Conservation (phyloP, 2,888 invertebrate genomes). For the Cinara cedri region DNA sequence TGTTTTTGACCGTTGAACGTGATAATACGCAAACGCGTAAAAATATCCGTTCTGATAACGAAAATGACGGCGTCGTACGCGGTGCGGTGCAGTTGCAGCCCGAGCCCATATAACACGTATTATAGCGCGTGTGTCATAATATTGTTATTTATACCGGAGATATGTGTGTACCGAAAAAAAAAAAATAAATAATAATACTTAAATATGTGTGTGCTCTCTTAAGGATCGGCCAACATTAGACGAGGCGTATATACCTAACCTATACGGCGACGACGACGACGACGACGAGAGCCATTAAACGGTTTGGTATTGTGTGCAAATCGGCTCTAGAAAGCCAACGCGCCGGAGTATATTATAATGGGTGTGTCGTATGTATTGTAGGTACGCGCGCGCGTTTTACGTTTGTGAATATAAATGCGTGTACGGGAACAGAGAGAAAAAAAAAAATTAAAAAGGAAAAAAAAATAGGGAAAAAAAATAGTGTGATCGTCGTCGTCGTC, state of each 20-base stretch:
- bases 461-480: slow-evolving; percentile 12
- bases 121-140: neutral
- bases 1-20: too few relatives aligned
- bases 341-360: slow-evolving; percentile 31
- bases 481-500: slow-evolving; percentile 41
- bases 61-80: neutral
- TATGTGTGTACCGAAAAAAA: slow-evolving; percentile 12
- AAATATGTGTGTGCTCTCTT: slow-evolving; percentile 5
- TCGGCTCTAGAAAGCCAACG: slow-evolving; percentile 54
- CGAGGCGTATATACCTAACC: slow-evolving; percentile 35
- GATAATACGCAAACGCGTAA: too few relatives aligned
- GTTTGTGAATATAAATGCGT: slow-evolving; percentile 49
- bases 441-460: slow-evolving; percentile 40
- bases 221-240: slow-evolving; percentile 55
- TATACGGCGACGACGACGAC: neutral
- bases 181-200: neutral
- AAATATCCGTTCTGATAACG: too few relatives aligned
- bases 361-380: slow-evolving; percentile 46
- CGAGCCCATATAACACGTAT: neutral
- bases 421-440: neutral
- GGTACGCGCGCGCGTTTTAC: slow-evolving; percentile 22
- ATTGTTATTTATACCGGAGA: slow-evolving; percentile 10
- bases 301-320: slow-evolving; percentile 56
- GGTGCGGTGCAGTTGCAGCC: neutral
- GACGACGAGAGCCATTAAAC: slow-evolving; percentile 51